phyloP scores from a whole-genome alignment of 2,888 invertebrate genomes.

The Nemotelus pantherinus region DNA sequence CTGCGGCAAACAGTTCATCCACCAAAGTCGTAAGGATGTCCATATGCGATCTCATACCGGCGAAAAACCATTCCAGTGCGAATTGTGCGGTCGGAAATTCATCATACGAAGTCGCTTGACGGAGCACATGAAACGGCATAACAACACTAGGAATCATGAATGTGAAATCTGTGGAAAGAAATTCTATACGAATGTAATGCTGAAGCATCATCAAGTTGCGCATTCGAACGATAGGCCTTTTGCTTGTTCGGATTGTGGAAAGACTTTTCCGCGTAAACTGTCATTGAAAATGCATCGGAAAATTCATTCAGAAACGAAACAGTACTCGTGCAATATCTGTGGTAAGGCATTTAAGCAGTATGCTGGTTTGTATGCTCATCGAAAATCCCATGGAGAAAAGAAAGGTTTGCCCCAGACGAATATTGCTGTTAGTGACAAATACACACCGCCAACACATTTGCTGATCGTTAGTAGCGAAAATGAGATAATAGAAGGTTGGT shows the following conservation, averaged over 20 bases:
- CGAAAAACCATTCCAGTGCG: slow-evolving; percentile 52
- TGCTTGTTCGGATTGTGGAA: slow-evolving; percentile 45
- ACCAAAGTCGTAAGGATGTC: slow-evolving; percentile 49
- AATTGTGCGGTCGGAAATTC: slow-evolving; percentile 49
- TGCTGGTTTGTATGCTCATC: slow-evolving; percentile 49
- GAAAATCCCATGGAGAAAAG: slow-evolving; percentile 38
- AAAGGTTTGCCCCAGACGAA: slow-evolving; percentile 37
- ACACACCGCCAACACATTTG: slow-evolving; percentile 32
- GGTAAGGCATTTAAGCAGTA: slow-evolving; percentile 52
- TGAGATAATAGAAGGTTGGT: not conserved
- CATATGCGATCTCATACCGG: slow-evolving; percentile 51
- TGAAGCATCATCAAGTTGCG: slow-evolving; percentile 27
- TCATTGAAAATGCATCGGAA: slow-evolving; percentile 52
- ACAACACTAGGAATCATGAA: slow-evolving; percentile 50
- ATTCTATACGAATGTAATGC: slow-evolving; percentile 35
- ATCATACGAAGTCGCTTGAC: slow-evolving; percentile 50
- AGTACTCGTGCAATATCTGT: slow-evolving; percentile 52
- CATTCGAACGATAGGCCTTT: slow-evolving; percentile 35
- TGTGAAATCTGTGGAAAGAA: slow-evolving; percentile 49
- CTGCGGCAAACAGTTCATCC: slow-evolving; percentile 51
- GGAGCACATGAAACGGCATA: slow-evolving; percentile 51
- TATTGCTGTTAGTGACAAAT: slow-evolving; percentile 31
- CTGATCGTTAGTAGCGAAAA: slow-evolving; percentile 11
- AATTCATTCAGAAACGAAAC: slow-evolving; percentile 51
- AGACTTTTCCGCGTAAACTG: slow-evolving; percentile 51